Conservation (phyloP, 2,797 vertebrate species). For the Sebastes kiyomatsui region DNA sequence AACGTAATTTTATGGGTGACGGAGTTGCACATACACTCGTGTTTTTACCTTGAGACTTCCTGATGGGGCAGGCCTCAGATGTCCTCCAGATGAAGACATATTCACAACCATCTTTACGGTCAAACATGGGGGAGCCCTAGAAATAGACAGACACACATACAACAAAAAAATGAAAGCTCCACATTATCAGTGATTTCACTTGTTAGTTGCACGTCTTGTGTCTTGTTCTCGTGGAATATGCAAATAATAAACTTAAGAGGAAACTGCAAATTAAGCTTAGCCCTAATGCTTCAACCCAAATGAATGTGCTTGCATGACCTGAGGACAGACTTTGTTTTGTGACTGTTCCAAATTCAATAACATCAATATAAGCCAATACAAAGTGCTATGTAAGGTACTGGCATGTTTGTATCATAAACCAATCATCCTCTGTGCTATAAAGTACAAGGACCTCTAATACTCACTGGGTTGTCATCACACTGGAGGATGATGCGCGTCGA, state of each 20-base stretch:
- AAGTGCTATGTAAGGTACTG: not conserved
- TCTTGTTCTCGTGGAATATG: not conserved
- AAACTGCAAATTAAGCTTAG: not conserved
- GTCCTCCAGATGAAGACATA: conserved; percentile 96
- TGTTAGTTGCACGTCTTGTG: not conserved
- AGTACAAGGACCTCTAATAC: conserved; percentile 26
- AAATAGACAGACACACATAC: not conserved
- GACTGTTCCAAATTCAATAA: too few relatives aligned
- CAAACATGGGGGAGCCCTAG: conserved; percentile 91
- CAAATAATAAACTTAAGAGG: not conserved
- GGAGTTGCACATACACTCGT: not conserved
- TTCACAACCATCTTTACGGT: conserved; percentile 88
- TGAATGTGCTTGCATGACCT: not conserved
- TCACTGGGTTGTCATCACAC: conserved; percentile 89
- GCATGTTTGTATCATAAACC: not conserved
- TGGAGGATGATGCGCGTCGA: conserved; percentile 92
- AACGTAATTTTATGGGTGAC: too few relatives aligned
- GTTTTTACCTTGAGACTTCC: conserved; percentile 80
- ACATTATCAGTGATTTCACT: not conserved
- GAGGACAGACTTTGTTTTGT: not conserved
- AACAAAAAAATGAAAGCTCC: not conserved
- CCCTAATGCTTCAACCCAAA: not conserved
- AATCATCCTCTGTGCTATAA: too few relatives aligned
- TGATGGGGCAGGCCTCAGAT: conserved; percentile 90
- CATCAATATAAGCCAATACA: too few relatives aligned